phyloP scores from a whole-genome alignment of 1,140 invertebrate species.

The Lasioglossum albipes region DNA sequence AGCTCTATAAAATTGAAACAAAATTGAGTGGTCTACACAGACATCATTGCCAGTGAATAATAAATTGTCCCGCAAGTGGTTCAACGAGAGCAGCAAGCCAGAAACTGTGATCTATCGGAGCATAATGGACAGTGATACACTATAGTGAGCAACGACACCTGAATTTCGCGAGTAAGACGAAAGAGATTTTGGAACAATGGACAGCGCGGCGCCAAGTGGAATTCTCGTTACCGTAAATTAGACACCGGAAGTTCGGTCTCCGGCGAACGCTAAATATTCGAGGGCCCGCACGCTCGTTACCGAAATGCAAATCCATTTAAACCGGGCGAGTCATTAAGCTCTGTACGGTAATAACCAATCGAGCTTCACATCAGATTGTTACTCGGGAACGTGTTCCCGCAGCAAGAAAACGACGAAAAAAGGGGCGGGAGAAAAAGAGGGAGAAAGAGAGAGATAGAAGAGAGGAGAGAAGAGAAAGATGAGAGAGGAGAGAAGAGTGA shows the following conservation, averaged over 20 bases:
- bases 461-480: neutral
- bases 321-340: constrained; percentile 40
- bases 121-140: neutral
- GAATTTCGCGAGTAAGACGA: no score
- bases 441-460: neutral
- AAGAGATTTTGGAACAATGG: neutral
- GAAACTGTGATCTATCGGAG: no score
- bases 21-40: no score
- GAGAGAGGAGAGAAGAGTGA: neutral
- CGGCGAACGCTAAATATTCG: constrained; percentile 27
- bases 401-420: neutral
- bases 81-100: no score
- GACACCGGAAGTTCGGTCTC: neutral
- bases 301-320: constrained; percentile 48
- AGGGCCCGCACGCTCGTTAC: constrained; percentile 31
- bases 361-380: constrained; percentile 50
- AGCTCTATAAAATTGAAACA: no score
- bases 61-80: no score
- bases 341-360: constrained; percentile 50
- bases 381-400: constrained; percentile 34
- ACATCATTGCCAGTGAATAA: no score
- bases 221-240: constrained; percentile 19
- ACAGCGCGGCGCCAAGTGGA: neutral
- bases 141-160: no score
- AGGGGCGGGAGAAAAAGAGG: neutral